Evolutionary conservation across 2,113 vertebrate species (phyloP), one percentile per base, ranked within the genome.

Genomic region (Cichladusa arquata): DNA sequence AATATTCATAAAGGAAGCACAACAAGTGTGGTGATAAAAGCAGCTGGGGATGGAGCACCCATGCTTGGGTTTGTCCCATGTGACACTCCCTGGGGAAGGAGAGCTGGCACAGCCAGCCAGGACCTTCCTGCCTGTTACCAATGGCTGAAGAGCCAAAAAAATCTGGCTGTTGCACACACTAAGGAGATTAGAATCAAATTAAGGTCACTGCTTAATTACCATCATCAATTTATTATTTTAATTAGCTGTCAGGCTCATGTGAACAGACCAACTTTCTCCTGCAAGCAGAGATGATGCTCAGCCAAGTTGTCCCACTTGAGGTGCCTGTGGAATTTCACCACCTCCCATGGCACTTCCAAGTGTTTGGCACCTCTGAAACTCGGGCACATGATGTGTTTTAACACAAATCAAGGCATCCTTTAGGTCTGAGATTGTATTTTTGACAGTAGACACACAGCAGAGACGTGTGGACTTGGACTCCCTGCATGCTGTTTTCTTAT

Each of bases 151-250:
- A 88, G 70, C 82, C 90, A 88, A 51, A 29, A 19, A 70, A 17
- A 56, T 47, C 82, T 18, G 71, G 4, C 66, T 85, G 36, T 2
- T 40, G 45, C 71, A 40, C 29, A 6, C 45, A 29, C 42, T 54
- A 34, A 82, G 61, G 45, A 93, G 90, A 77, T 88, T 24, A 94
- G 33, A 77, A 86, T 66, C 86, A 76, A 92, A 93, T 77, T 61
- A 93, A 90, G 56, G 67, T n/a, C 88, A 40, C 44, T 36, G 67
- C 60, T 74, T 93, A 88, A 95, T 93, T 92, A 77, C 50, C 82
- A 66, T 26, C 82, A 73, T 42, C 76, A 81, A 78, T 88, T 82
- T 82, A 85, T 85, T 67, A 72, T 72, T 60, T 82, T 72, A 94
- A 92, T 62, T 42, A 83, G 88, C 83, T 66, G 86, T 78, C 89